phyloP scores from a whole-genome alignment of 2,797 vertebrate species.

The Oophaga sylvatica region DNA sequence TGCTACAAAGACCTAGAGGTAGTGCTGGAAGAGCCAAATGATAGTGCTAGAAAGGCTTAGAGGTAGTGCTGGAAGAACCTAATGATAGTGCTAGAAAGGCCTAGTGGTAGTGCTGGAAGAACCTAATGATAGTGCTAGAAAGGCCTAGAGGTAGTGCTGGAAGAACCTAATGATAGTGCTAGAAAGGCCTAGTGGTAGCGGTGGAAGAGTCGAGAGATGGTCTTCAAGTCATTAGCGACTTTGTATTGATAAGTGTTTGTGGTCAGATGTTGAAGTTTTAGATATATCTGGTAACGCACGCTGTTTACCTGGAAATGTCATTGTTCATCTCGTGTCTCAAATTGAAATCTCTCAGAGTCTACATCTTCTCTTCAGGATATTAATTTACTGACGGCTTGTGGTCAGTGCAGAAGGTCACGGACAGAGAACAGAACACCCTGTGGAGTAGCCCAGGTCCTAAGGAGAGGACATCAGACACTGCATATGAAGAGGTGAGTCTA shows the following conservation, averaged over 20 bases:
- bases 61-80: too few species aligned
- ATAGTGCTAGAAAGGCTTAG: too few species aligned
- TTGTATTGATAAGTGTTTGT: not conserved
- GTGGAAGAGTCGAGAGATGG: too few species aligned
- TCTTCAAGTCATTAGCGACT: too few species aligned
- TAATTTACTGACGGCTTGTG: not conserved
- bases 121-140: too few species aligned
- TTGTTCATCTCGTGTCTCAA: not conserved
- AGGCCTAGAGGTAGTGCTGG: too few species aligned
- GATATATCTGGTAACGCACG: not conserved
- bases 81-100: too few species aligned
- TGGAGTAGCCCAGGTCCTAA: not conserved
- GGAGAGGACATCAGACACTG: not conserved
- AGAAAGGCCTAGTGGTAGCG: too few species aligned
- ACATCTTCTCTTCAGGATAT: not conserved
- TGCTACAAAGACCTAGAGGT: too few species aligned
- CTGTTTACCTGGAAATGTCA: not conserved
- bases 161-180: too few species aligned
- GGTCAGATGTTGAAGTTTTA: not conserved
- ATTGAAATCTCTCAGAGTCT: not conserved
- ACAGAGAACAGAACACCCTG: not conserved
- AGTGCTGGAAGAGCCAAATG: too few species aligned
- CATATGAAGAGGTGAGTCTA: not conserved
- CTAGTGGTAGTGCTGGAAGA: too few species aligned
- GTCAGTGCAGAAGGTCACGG: not conserved